Base-by-base conservation (phyloP, 2,888 invertebrate genomes). In the Xestobium rufovillosum region DNA sequence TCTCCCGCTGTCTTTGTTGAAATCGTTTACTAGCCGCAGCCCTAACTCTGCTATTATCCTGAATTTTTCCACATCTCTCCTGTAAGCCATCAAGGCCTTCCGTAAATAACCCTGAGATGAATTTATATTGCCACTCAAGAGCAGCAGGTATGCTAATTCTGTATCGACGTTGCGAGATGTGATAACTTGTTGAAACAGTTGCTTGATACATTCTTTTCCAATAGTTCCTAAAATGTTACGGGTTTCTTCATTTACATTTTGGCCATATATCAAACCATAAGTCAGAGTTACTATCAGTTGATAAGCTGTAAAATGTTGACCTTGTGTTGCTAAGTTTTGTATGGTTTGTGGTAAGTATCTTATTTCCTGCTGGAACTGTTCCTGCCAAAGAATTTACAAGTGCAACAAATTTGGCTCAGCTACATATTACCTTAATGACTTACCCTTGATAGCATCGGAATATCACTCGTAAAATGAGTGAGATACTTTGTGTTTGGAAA, bases 151-250 rank as follows among this genome's bases (percentile, higher is more conserved):
- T 9, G 66, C 60, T 11, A 67, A 49, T 26, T 58, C 53, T 9
- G 53, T 42, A 46, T 70, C 67, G 26, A 68, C 54, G 14, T 51
- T 43, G 26, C 57, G 52, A 2, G 55, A 46, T 8, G 56, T 53
- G n/a, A 67, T 45, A 3, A 67, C 45, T 43, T 61, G 62, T 34
- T 58, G 55, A 12, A 70, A 41, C 29, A 68, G 40, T 15, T 51
- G 51, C 3, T 43, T 49, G n/a, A 57, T 19, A 29, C 57, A 59
- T 14, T 50, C 47, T 12, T 48, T 41, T 4, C 28, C 34, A 16
- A 55, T 31, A 4, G 53, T 41, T 2, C 34, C 30, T n/a, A 53
- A 34, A 11, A 19, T 27, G 8, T 36, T 26, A 19, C 23, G 33
- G 3, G 47, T 19, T 13, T 36, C 39, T 16, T 14, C 6, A 14